phyloP scores from a whole-genome alignment of 2,113 vertebrate genomes.

The Nannospalax galili region DNA sequence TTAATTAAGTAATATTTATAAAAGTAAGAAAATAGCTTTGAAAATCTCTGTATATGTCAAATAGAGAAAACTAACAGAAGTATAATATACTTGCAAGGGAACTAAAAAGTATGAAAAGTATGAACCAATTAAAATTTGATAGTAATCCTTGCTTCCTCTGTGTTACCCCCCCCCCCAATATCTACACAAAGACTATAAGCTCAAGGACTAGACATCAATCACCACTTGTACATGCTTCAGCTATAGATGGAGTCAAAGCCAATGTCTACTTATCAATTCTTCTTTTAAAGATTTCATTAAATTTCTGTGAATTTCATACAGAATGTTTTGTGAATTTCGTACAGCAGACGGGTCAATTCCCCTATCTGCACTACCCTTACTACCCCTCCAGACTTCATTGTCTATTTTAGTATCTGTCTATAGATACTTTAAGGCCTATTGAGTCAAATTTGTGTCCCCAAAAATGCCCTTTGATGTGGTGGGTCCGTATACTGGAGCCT shows the following conservation, averaged over 20 bases:
- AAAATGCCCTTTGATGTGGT: too few relatives aligned
- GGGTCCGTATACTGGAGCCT: too few relatives aligned
- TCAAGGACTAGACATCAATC: background rate
- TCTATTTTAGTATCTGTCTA: too few relatives aligned
- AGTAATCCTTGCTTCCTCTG: background rate
- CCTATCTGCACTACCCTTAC: too few relatives aligned
- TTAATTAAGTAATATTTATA: background rate
- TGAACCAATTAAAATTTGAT: background rate
- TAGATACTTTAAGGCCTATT: too few relatives aligned
- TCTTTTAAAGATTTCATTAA: too few relatives aligned
- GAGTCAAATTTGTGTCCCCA: too few relatives aligned
- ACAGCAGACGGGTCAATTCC: too few relatives aligned
- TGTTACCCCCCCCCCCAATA: rapidly evolving
- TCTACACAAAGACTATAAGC: background rate
- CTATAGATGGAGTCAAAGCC: background rate
- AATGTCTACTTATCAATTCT: too few relatives aligned
- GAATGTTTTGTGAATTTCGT: too few relatives aligned
- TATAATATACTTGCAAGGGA: background rate
- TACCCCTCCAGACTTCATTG: too few relatives aligned
- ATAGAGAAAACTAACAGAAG: background rate
- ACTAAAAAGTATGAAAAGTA: background rate
- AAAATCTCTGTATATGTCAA: background rate
- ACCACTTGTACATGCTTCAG: background rate
- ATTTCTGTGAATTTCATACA: too few relatives aligned
- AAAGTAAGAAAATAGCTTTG: background rate